These are phyloP conservation scores for Idaea aversata DNA, from an alignment of 2,888 invertebrate genomes.

Conservation along the genomic window DNA sequence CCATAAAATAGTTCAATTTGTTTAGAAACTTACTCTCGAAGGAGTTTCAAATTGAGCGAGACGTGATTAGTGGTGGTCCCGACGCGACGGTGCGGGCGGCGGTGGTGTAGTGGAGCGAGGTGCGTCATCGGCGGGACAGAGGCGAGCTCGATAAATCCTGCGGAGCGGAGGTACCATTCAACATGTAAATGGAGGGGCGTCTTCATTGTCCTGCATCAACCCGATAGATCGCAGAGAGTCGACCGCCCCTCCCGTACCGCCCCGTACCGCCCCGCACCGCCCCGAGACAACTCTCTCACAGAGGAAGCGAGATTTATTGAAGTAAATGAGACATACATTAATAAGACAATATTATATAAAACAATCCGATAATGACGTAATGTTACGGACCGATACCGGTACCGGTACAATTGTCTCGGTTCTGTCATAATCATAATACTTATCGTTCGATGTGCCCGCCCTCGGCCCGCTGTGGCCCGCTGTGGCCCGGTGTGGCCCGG, in stretches of 20 bases:
- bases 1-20: conserved; percentile 14
- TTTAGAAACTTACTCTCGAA: conserved; percentile 10
- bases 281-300: conserved; percentile 8
- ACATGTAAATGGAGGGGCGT: conserved; percentile 16
- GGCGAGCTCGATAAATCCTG: conserved; percentile 12
- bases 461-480: too few relatives aligned
- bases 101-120: neutral
- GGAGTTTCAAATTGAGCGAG: conserved; percentile 12
- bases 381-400: too few relatives aligned
- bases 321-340: conserved; percentile 32
- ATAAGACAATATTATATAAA: conserved; percentile 19
- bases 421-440: too few relatives aligned
- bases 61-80: conserved; percentile 11
- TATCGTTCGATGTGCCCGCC: too few relatives aligned
- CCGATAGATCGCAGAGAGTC: conserved; percentile 19
- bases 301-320: conserved; percentile 32
- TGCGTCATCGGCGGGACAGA: neutral
- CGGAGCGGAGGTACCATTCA: conserved; percentile 14
- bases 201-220: conserved; percentile 26
- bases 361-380: conserved; percentile 19
- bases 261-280: neutral
- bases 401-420: too few relatives aligned
- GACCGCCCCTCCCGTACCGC: neutral
- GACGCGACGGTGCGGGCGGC: neutral
- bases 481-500: too few relatives aligned